Evolutionary conservation across 37 sponge, comb jelly and placozoan genomes (phyloP).

Genomic region (Agelas oroides): DNA sequence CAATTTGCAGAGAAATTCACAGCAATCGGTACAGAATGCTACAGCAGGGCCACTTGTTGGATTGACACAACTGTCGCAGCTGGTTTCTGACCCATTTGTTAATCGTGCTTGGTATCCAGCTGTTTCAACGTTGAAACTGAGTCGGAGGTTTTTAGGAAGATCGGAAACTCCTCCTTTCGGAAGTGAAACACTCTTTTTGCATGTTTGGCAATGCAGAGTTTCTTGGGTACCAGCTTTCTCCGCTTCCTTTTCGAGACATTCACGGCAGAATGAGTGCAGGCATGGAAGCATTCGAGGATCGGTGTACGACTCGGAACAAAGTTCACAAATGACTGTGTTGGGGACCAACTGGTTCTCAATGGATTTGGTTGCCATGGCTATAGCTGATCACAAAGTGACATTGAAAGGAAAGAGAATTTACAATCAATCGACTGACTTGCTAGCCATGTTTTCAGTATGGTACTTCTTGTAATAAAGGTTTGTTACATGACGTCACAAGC

Average conservation of each 20-base stretch:
- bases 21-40: slow-evolving; percentile 33
- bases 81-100: background rate
- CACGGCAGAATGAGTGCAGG: slow-evolving; percentile 58
- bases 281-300: slow-evolving; percentile 59
- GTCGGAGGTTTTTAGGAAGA: slow-evolving; percentile 8
- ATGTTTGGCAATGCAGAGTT: slow-evolving; percentile 8
- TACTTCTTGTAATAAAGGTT: no score
- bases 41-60: slow-evolving; percentile 4
- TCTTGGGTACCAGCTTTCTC: no score
- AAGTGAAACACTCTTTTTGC: background rate
- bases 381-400: no score
- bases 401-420: no score
- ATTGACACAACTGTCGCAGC: slow-evolving; percentile 34
- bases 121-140: slow-evolving; percentile 3
- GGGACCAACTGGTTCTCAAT: no score
- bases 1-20: slow-evolving; percentile 30
- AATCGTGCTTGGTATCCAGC: slow-evolving; percentile 13
- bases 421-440: no score
- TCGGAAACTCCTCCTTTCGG: background rate
- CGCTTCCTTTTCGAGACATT: slow-evolving; percentile 35
- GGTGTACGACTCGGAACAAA: slow-evolving; percentile 36
- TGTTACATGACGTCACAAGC: no score
- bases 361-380: no score
- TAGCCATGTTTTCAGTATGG: no score
- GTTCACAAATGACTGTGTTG: background rate